These are phyloP conservation scores for Stenodema calcarata DNA, from an alignment of 2,888 invertebrate genomes.

Conservation along the genomic window DNA sequence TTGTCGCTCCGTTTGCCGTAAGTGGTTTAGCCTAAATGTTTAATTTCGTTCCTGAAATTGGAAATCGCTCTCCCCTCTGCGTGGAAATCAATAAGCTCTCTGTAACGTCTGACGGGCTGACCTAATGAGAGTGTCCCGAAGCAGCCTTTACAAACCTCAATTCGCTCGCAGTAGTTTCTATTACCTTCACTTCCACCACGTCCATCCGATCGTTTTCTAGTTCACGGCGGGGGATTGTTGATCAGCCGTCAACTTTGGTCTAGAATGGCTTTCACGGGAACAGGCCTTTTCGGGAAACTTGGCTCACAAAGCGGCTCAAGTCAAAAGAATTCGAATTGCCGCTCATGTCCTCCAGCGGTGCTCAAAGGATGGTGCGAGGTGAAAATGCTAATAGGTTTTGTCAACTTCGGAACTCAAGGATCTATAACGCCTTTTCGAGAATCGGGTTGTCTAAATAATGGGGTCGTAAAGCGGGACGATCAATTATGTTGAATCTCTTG, in stretches of 20 bases:
- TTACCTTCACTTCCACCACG: not conserved
- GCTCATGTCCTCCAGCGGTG: not conserved
- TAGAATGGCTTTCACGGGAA: not conserved
- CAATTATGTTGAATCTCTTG: not conserved
- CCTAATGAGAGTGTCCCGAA: no score
- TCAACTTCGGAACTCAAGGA: not conserved
- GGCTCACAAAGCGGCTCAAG: not conserved
- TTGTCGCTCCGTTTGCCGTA: no score
- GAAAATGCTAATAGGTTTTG: not conserved
- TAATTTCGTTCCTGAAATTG: no score
- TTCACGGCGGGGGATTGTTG: not conserved
- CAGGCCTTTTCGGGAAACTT: not conserved
- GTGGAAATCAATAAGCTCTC: no score
- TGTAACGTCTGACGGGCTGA: no score
- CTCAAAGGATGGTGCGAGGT: not conserved
- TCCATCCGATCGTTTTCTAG: not conserved
- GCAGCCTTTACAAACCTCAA: no score
- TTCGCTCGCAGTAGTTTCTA: no score
- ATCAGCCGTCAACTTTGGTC: not conserved
- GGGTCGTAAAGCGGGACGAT: not conserved
- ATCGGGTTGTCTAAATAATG: not conserved
- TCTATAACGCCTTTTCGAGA: not conserved
- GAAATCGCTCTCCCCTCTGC: no score
- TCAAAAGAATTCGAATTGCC: not conserved
- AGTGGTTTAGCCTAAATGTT: no score